Evolutionary conservation across 2,113 vertebrate genomes (phyloP).

Genomic region (Abramis brama): DNA sequence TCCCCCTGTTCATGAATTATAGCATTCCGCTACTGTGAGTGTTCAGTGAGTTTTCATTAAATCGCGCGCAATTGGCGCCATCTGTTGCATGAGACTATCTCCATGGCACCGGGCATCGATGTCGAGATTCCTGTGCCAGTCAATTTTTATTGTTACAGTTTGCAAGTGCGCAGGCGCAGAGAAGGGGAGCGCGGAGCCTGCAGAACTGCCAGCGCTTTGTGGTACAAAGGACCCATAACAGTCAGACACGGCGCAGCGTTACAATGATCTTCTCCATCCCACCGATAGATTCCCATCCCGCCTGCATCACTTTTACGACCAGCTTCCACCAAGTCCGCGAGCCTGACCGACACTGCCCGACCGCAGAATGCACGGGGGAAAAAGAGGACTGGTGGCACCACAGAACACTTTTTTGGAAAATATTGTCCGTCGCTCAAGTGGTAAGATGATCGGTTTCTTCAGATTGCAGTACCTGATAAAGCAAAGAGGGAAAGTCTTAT

Average conservation of each 20-base stretch:
- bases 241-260: slow-evolving; percentile 75
- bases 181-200: slow-evolving; percentile 59
- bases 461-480: slow-evolving; percentile 8
- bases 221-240: slow-evolving; percentile 71
- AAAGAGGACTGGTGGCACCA: slow-evolving; percentile 97
- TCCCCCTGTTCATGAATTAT: neutral
- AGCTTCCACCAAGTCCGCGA: slow-evolving; percentile 69
- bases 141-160: slow-evolving; percentile 36
- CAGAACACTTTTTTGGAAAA: slow-evolving; percentile 99
- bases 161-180: slow-evolving; percentile 61
- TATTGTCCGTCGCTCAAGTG: slow-evolving; percentile 95
- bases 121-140: slow-evolving; percentile 46
- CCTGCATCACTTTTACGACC: slow-evolving; percentile 68
- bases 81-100: slow-evolving; percentile 45
- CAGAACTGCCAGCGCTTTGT: slow-evolving; percentile 72
- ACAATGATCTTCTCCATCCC: slow-evolving; percentile 83
- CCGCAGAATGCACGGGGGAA: slow-evolving; percentile 97
- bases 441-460: slow-evolving; percentile 76
- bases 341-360: slow-evolving; percentile 73
- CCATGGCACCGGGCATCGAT: slow-evolving; percentile 42
- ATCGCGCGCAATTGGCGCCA: slow-evolving; percentile 27
- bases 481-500: neutral
- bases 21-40: neutral
- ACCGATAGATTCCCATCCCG: slow-evolving; percentile 77
- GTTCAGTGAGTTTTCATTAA: neutral